phyloP scores from a whole-genome alignment of 2,888 invertebrate genomes.

The Timandra comae region DNA sequence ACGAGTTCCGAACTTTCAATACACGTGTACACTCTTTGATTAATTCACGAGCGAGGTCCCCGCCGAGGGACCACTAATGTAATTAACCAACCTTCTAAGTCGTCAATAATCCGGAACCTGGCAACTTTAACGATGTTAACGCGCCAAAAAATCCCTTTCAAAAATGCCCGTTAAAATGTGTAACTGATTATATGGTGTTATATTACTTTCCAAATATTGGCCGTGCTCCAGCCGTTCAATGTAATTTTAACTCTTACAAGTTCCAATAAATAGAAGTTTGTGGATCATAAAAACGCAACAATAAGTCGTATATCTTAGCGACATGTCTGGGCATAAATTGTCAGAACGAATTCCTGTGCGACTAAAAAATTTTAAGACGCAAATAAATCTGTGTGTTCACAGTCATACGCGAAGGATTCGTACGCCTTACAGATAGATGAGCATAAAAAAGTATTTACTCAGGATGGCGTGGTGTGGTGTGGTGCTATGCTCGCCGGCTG shows the following conservation, averaged over 20 bases:
- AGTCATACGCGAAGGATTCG: constrained; percentile 28
- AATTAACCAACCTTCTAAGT: no score
- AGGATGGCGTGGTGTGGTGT: constrained; percentile 9
- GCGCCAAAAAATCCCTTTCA: no score
- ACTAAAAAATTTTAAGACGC: constrained; percentile 29
- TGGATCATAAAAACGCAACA: constrained; percentile 32
- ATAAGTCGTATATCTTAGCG: constrained; percentile 27
- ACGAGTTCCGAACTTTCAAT: constrained; percentile 23
- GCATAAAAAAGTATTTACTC: constrained; percentile 21
- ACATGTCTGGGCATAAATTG: constrained; percentile 31
- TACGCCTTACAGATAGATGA: constrained; percentile 14
- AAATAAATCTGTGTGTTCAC: constrained; percentile 31
- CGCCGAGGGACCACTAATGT: no score
- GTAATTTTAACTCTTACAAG: constrained; percentile 8
- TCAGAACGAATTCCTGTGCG: constrained; percentile 24
- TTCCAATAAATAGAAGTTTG: constrained; percentile 27
- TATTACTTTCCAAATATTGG: constrained; percentile 8
- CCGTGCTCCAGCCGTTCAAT: constrained; percentile 9
- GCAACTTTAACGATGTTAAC: no score
- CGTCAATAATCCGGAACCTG: no score
- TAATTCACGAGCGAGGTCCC: constrained; percentile 8
- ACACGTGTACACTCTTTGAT: constrained; percentile 8
- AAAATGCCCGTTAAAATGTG: constrained; percentile 1
- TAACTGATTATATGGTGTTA: constrained; percentile 10
- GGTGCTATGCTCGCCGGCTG: no score